Evolutionary conservation across 2,797 vertebrate species (phyloP), one percentile per base, ranked within the genome.

Genomic region (Erithacus rubecula): DNA sequence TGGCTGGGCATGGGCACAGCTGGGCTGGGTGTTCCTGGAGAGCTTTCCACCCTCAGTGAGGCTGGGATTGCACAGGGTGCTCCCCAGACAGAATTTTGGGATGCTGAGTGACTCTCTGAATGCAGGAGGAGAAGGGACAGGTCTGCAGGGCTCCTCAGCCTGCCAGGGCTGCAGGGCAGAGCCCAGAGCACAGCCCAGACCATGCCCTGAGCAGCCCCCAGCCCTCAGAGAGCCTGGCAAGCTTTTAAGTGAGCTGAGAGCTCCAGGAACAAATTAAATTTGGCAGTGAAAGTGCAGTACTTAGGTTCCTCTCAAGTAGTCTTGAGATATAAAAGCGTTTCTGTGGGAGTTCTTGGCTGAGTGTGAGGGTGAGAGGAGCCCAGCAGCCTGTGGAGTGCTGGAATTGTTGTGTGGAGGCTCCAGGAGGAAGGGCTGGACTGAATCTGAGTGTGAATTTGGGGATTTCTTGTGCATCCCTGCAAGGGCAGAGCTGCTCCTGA

Each of bases 341-440:
- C 96, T 56, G 93, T 96, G 93, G 95, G 96, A 94, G 95, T 92
- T 95, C 56, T 91, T 96, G 95, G 95, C 94, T 91, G 81, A 52
- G 81, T 0, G 30, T 27, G 60, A 78, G 83, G 86, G 86, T 84
- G 52, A 37, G 81, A 37, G 27, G 76, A 70, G 90, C 47, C 90
- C 90, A 64, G 93, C 87, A 68, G 90, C 81, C 81, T 47, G 88
- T 10, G 83, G 62, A 69, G 79, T 49, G 43, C 36, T 63, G 55
- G 4, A 1, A 44, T 58, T 32, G 36, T 10, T 6, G 15, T 72
- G 90, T 2, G 11, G 8, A 29, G 70, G 58, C 32, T 79, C 34
- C 2, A 4, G 15, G 75, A 44, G 63, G 32, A 43, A 82, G 24
- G 65, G 9, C 3, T 72, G 83, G 69, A 17, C 51, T 62, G 2